A percentile compares a stretch with the other conserved stretches of the same genome.
Conservation (phyloP, 2,113 vertebrate genomes). For the Arothron firmamentum region DNA sequence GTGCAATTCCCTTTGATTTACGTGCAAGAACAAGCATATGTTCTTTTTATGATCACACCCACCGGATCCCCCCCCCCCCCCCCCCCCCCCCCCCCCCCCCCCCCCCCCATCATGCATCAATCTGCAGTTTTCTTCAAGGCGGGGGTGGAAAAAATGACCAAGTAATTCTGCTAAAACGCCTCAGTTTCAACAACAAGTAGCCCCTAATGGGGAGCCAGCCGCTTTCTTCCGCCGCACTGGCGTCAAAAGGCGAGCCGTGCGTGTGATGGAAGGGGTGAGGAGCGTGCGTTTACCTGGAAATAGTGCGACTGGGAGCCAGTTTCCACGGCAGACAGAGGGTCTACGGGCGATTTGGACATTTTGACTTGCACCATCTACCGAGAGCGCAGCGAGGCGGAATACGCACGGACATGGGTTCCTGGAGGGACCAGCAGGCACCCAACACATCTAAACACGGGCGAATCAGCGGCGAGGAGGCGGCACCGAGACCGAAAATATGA, state of each 20-base stretch:
- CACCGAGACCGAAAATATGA: background rate
- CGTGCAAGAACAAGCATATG: background rate
- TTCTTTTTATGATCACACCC: background rate
- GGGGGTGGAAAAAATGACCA: conserved; percentile 11
- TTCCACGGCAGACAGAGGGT: conserved; percentile 74
- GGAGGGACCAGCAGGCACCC: conserved; percentile 53
- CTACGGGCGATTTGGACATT: conserved; percentile 80
- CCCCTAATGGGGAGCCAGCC: background rate
- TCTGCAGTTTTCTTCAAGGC: conserved; percentile 45
- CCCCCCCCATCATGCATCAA: conserved; percentile 18
- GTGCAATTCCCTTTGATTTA: background rate
- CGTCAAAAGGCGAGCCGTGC: background rate
- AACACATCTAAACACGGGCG: conserved; percentile 49
- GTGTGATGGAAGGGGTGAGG: conserved; percentile 1
- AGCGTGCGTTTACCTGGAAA: conserved; percentile 73
- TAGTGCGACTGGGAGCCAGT: conserved; percentile 75
- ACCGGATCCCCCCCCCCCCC: background rate
- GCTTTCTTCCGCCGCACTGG: background rate
- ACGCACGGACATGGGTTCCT: conserved; percentile 63
- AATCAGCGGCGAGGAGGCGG: conserved; percentile 15
- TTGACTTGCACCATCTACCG: conserved; percentile 79
- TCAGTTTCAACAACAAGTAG: conserved; percentile 66
- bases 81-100: background rate
- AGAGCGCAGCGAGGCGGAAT: conserved; percentile 69
- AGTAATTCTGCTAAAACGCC: conserved; percentile 49